Conservation (phyloP, 2,888 invertebrate genomes). For the Drosophila maculinotata region DNA sequence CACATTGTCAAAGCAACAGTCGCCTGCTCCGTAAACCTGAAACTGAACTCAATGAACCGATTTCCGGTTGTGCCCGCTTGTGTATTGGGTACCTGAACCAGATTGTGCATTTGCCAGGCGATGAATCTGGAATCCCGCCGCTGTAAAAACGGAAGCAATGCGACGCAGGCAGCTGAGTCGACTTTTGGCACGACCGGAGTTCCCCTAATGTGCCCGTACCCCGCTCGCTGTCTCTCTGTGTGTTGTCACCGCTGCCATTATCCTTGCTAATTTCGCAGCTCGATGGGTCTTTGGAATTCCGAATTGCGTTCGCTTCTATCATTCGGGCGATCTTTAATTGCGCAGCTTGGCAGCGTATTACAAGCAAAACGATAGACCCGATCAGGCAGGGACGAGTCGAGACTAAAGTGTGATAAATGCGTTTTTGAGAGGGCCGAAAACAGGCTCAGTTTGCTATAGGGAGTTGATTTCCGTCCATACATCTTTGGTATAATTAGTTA, state of each 20-base stretch:
- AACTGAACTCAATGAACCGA: conserved; percentile 71
- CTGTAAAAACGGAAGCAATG: conserved; percentile 65
- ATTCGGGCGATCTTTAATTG: conserved; percentile 72
- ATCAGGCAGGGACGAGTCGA: conserved; percentile 18
- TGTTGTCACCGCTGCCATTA: conserved; percentile 81
- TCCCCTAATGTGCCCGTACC: conserved; percentile 14
- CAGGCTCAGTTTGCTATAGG: conserved; percentile 10
- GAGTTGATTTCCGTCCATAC: conserved; percentile 15
- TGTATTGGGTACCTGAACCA: conserved; percentile 66
- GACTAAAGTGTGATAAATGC: conserved; percentile 80
- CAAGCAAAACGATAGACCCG: conserved; percentile 53
- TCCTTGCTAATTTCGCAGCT: conserved; percentile 82
- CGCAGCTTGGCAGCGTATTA: conserved; percentile 75
- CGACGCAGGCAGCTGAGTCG: conserved; percentile 74
- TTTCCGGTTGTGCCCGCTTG: conserved; percentile 70
- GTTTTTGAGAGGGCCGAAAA: conserved; percentile 68
- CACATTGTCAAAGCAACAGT: conserved; percentile 66
- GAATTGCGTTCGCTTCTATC: conserved; percentile 49
- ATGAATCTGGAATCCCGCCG: conserved; percentile 52
- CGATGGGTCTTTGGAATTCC: conserved; percentile 72
- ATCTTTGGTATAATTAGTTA: conserved; percentile 58
- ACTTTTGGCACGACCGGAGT: conserved; percentile 68
- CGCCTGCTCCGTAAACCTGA: conserved; percentile 48
- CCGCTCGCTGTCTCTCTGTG: conserved; percentile 44
- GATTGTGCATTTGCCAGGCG: conserved; percentile 69